Evolutionary conservation across 2,113 vertebrate species (phyloP), one percentile per base, ranked within the genome.

Genomic region (Ailuropoda melanoleuca): DNA sequence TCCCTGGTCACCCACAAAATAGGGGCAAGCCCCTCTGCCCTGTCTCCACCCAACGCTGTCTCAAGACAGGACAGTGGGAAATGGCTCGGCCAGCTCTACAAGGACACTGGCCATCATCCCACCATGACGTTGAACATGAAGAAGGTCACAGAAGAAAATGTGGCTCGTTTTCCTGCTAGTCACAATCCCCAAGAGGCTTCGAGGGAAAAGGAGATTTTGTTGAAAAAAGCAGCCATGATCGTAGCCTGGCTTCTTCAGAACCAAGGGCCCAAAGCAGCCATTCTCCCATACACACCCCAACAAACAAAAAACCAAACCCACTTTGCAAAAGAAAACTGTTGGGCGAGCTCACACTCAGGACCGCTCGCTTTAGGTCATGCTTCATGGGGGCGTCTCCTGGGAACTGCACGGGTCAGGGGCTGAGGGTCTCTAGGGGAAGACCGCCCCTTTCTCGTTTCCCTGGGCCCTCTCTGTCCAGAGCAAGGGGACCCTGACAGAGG

Each of bases 401-500:
- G 58, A 78, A 18, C 78, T 48, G 8, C 37, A 53, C 1, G 1
- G 53, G 53, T n/a, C 68, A 14, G 2, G n/a, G 58, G 48, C 53
- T 39, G 50, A 90, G 31, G 60, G 8, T 8, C 26, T 37, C 43
- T 4, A 17, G 26, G 60, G 34, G 5, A 85, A 26, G 80, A 55
- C 8, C 68, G 43, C 37, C 43, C 87, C 82, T 43, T 90, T 31
- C 78, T 4, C 12, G 7, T 64, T 66, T 82, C 81, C 50, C 43
- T 88, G 66, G 46, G 26, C n/a, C 46, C 68, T 31, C 68, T 85
- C n/a, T 50, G 37, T 74, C 55, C 46, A 12, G 50, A 90, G 75
- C 86, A 90, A 84, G 84, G 92, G 58, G 37, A 29, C 48, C 24
- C 46, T 66, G 60, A 18, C 88, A 82, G 88, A 97, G 62, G 62